A percentile compares a stretch with the other conserved stretches of the same genome.
These are phyloP conservation scores for Halichoeres trimaculatus DNA, from an alignment of 2,113 vertebrate species.

Conservation along the genomic window DNA sequence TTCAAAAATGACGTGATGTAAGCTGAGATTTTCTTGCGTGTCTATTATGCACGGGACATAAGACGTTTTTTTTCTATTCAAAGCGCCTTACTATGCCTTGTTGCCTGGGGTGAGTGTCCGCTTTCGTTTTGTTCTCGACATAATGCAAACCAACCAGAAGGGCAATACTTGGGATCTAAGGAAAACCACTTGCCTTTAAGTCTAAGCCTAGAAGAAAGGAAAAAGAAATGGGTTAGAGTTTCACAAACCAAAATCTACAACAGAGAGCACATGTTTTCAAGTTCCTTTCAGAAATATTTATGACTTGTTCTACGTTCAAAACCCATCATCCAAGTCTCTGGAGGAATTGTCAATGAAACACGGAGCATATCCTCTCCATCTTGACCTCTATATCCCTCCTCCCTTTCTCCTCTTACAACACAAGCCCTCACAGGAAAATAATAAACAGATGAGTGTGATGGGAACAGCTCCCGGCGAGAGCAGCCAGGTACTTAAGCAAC, in stretches of 20 bases:
- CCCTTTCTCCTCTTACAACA: constrained; percentile 61
- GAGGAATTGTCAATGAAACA: constrained; percentile 71
- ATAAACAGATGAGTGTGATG: constrained; percentile 85
- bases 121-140: constrained; percentile 17
- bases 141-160: constrained; percentile 19
- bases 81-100: constrained; percentile 7
- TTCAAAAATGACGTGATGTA: constrained; percentile 21
- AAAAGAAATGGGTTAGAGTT: constrained; percentile 9
- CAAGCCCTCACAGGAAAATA: constrained; percentile 84
- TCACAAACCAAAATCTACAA: constrained; percentile 8
- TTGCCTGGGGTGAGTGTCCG: constrained; percentile 25
- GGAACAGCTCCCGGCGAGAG: constrained; percentile 75
- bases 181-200: constrained; percentile 12
- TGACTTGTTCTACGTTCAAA: constrained; percentile 41
- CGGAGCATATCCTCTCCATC: constrained; percentile 68
- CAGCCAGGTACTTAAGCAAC: constrained; percentile 73
- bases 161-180: neutral
- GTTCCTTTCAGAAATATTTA: constrained; percentile 37
- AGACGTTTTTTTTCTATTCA: constrained; percentile 8
- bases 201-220: constrained; percentile 9
- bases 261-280: constrained; percentile 26
- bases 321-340: constrained; percentile 35
- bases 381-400: constrained; percentile 51
- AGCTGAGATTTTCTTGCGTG: constrained; percentile 33
- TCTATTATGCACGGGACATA: constrained; percentile 25